Evolutionary conservation across 2,113 vertebrate species (phyloP).

Genomic region (Protomyctophum bolini): DNA sequence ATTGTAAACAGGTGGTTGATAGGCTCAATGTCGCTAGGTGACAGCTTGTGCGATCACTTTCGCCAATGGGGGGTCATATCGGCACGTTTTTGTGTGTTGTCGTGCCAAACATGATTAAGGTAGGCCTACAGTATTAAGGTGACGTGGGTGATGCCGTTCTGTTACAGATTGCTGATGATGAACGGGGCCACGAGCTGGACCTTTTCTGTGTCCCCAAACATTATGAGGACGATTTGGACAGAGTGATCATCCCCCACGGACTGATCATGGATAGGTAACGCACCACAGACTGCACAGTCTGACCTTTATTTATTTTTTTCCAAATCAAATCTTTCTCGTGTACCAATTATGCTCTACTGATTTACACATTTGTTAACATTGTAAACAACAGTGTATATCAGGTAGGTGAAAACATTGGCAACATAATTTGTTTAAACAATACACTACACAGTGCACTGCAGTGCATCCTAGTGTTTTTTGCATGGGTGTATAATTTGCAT

Average conservation of each 20-base stretch:
- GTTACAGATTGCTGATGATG: conserved; percentile 78
- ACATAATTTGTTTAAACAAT: conserved; percentile 25
- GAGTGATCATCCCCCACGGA: conserved; percentile 84
- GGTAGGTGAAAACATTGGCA: not conserved
- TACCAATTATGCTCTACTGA: not conserved
- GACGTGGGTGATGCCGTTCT: not conserved
- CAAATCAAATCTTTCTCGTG: not conserved
- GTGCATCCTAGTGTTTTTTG: conserved; percentile 14
- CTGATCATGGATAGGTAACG: conserved; percentile 85
- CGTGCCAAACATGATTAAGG: conserved; percentile 9
- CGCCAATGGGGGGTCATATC: not conserved
- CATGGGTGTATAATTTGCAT: conserved; percentile 13
- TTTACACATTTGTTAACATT: not conserved
- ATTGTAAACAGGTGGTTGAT: no score
- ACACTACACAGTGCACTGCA: conserved; percentile 26
- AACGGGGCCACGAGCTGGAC: conserved; percentile 78
- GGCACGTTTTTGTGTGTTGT: conserved; percentile 13
- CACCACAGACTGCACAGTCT: not conserved
- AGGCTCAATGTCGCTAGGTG: no score
- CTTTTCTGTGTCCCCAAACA: conserved; percentile 83
- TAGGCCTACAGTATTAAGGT: not conserved
- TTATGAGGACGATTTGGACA: conserved; percentile 81
- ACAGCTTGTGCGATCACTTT: not conserved
- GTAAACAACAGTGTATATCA: no score
- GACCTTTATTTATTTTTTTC: not conserved